Evolutionary conservation across 2,113 vertebrate species (phyloP), one percentile per base, ranked within the genome.

Genomic region (Emydura subglobosa): DNA sequence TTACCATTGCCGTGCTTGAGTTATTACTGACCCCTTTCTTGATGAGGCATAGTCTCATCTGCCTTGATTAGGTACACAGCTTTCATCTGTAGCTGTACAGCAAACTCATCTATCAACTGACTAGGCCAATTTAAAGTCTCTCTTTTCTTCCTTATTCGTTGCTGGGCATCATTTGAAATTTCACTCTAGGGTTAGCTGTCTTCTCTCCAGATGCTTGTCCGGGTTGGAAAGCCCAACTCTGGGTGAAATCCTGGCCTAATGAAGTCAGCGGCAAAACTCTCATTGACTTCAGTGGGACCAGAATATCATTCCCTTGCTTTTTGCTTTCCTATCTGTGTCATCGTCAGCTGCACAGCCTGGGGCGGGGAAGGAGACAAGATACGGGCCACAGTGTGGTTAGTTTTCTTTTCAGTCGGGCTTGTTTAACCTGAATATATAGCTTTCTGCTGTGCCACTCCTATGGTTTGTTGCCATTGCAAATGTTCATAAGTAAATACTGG

Each of bases 401-500:
- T 89, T 85, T 91, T 86, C 89, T 76, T 83, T 78, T 68, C 10
- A 55, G 79, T 83, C 4, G 10, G 19, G 57, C 24, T 54, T 29
- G 44, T 85, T 82, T 89, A 97, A 88, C 59, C 92, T 91, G 95
- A 93, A 94, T 54, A 82, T 54, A 92, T 17, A 79, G 96, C 90
- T 93, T 96, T 97, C 87, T 85, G 55, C 57, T 59, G 96, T 91
- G 91, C 83, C 86, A 74, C 85, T 93, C 84, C 83, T 97, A 94
- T 91, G 93, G 94, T 97, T 84, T 6, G 93, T 87, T 80, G 44
- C 96, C 86, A 91, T 93, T 55, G 51, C 93, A 91, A 93, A 87
- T 96, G 93, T 47, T 94, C 86, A 42, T 88, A 94, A 94, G 85
- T 97, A 96, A 98, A 96, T 97, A 97, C 53, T 87, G 90, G 87